phyloP scores from a whole-genome alignment of 2,888 invertebrate genomes.

The Sericinus montela region DNA sequence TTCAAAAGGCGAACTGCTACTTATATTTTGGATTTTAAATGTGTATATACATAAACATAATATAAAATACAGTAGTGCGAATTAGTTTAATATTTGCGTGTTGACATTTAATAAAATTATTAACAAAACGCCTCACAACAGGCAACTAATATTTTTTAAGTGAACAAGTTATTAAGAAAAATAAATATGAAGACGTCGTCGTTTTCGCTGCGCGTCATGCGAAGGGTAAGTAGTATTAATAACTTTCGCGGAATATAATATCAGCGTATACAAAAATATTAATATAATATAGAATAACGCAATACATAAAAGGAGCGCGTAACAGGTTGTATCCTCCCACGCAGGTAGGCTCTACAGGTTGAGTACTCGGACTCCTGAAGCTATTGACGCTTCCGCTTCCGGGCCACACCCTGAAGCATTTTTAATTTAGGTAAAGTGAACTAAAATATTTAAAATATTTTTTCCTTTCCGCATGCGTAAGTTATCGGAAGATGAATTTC shows the following conservation, averaged over 20 bases:
- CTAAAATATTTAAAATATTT: neutral
- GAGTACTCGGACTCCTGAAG: constrained; percentile 32
- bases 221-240: constrained; percentile 82
- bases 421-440: neutral
- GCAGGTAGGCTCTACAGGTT: constrained; percentile 56
- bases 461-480: no score
- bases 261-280: neutral
- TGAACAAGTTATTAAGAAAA: constrained; percentile 35
- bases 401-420: constrained; percentile 53
- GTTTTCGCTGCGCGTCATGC: constrained; percentile 87
- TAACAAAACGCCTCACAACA: neutral
- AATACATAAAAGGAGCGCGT: constrained; percentile 21
- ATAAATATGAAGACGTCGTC: constrained; percentile 88
- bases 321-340: constrained; percentile 36
- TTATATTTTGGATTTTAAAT: constrained; percentile 1
- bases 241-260: constrained; percentile 10
- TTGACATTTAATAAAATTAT: neutral
- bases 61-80: constrained; percentile 2
- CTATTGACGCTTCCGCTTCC: constrained; percentile 36
- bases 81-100: neutral
- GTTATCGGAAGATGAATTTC: no score
- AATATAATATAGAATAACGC: neutral
- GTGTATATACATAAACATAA: no score
- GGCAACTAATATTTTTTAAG: constrained; percentile 14
- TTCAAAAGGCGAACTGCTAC: neutral